Base-by-base conservation (phyloP, 2,113 vertebrate species). In the Cheilinus undulatus region DNA sequence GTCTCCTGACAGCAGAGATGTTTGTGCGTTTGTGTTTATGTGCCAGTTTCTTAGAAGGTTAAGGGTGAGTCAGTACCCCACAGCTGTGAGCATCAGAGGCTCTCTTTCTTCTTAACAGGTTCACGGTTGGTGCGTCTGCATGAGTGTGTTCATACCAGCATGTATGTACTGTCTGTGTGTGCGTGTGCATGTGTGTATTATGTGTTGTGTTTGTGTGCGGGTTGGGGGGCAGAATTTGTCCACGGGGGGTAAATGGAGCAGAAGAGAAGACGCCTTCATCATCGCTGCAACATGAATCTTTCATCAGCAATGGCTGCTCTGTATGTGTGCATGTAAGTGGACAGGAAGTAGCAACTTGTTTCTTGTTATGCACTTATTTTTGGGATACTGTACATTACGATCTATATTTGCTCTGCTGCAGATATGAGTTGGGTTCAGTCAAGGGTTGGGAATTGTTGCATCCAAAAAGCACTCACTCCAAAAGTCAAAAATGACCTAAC, bases 161-260 rank as follows among this genome's bases (percentile, higher is more conserved):
- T 26, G 54, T 56, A 48, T 46, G 40, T 5, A 24, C 46, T n/a
- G 63, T 34, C 23, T 23, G 19, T 34, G 46, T 38, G 46, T 48
- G 19, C 12, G 45, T 67, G 28, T 30, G 28, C 7, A 30, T 30
- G 28, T 30, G 28, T 30, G 28, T 30, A 7, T 30, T 19, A 49
- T 49, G 51, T 22, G 38, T 46, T 22, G 54, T 15, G 54, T 53
- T 40, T 26, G 27, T 46, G 50, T 22, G 63, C 48, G 53, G 58
- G 57, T 71, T 61, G 59, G n/a, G 68, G 68, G 78, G 77, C 61
- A 67, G 60, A 82, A 72, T 82, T 75, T 78, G 77, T 80, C 64
- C 63, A 74, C 60, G 24, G 32, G 40, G 13, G 67, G 62, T 73
- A 89, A 91, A 86, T 90, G 81, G 85, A 90, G 89, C 90, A 87